Evolutionary conservation across 2,888 invertebrate species (phyloP).

Genomic region (Xanthorhoe designata): DNA sequence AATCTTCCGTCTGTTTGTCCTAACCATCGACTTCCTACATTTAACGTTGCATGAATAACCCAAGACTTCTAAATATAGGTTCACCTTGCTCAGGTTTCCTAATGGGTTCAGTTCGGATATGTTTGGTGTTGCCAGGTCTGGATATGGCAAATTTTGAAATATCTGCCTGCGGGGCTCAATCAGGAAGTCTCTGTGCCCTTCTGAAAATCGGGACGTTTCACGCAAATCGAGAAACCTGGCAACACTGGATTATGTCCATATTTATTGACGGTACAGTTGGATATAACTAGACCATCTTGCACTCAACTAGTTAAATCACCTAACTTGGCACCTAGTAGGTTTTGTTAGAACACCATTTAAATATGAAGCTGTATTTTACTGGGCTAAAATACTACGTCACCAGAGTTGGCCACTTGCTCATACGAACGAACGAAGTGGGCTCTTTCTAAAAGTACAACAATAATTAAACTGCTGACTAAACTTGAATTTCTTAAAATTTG

Average conservation of each 20-base stretch:
- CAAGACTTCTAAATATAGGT: slow-evolving; percentile 29
- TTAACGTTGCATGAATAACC: slow-evolving; percentile 24
- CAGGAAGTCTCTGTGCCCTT: no score
- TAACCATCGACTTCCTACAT: slow-evolving; percentile 40
- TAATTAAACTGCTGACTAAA: no score
- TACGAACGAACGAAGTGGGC: no score
- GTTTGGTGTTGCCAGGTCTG: no score
- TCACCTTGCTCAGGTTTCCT: slow-evolving; percentile 19
- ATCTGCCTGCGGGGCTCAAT: no score
- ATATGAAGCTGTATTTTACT: neutral
- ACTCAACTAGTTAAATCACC: neutral
- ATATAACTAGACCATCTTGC: neutral
- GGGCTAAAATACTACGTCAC: no score
- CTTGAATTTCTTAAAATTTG: no score
- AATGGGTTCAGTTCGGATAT: slow-evolving; percentile 17
- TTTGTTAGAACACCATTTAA: neutral
- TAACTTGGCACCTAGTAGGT: neutral
- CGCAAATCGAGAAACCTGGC: no score
- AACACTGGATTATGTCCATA: neutral
- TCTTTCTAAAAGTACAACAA: neutral
- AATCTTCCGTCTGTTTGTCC: slow-evolving; percentile 33
- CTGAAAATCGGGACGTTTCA: no score
- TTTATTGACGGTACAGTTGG: neutral
- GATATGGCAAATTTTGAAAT: no score
- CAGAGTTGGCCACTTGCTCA: no score